Evolutionary conservation across 2,113 vertebrate species (phyloP), one percentile per base, ranked within the genome.

Genomic region (Lamprotornis superbus): DNA sequence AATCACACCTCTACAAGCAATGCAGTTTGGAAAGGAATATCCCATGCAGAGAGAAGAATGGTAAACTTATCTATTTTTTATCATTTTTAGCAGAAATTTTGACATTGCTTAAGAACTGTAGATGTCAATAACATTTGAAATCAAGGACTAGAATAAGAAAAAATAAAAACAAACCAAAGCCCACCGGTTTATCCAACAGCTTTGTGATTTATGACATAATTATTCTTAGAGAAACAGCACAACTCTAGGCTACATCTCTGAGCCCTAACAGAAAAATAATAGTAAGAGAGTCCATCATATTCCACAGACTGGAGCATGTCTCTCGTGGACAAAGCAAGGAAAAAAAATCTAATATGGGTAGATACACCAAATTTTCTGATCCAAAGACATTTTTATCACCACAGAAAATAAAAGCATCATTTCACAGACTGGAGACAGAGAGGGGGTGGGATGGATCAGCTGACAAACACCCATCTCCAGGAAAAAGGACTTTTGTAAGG

Each of bases 181-280:
- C 25, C 14, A 68, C 1, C 4, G 57, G 12, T 57, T 80, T 64
- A 59, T 59, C 35, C 27, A 37, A 44, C 3, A 70, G 52, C 30
- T 82, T 63, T 74, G 28, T 65, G 42, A 78, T 47, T 79, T 39
- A 73, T 22, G 19, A 60, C 13, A 21, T 40, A 10, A 60, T 60
- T 73, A 50, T 53, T 81, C 22, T 52, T 49, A 56, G 13, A 65
- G 52, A 59, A 92, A 76, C 27, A 71, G 42, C 70, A 77, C 37
- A 65, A 27, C 24, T 49, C 7, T 24, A 12, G 10, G 37, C 25
- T n/a, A 15, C 12, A 33, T 30, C 56, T 42, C 13, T 3, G n/a
- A 76, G 24, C 22, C 12, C 23, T 24, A 64, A 27, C 0, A 5
- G 33, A 28, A 68, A 21, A 69, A 22, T 3, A 23, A 7, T 0